phyloP scores from a whole-genome alignment of 2,113 vertebrate genomes.

The Smithornis capensis region DNA sequence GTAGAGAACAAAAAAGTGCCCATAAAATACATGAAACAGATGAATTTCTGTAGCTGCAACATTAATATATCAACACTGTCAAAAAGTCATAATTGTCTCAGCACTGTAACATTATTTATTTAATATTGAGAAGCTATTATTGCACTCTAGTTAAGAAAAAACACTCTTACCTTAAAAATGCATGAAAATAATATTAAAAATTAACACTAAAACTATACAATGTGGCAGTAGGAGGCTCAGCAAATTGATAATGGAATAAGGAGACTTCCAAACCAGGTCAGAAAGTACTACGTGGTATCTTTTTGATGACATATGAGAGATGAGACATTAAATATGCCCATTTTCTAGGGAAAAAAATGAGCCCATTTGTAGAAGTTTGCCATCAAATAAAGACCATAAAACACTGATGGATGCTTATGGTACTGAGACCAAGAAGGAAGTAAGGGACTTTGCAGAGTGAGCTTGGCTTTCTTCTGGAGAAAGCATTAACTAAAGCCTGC shows the following conservation, averaged over 20 bases:
- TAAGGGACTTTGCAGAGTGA: not conserved
- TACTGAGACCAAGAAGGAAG: not conserved
- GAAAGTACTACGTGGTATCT: not conserved
- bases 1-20: not conserved
- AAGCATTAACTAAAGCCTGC: not conserved
- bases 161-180: conserved; percentile 57
- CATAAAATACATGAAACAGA: conserved; percentile 21
- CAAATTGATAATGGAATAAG: conserved; percentile 51
- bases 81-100: conserved; percentile 58
- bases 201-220: conserved; percentile 60
- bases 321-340: not conserved
- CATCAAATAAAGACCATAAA: not conserved
- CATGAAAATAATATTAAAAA: conserved; percentile 70
- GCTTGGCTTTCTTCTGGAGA: not conserved
- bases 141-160: conserved; percentile 53
- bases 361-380: not conserved
- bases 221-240: not conserved
- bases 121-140: conserved; percentile 65
- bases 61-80: conserved; percentile 58
- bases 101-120: conserved; percentile 65
- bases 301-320: conserved; percentile 18
- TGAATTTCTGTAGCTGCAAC: conserved; percentile 22
- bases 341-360: not conserved
- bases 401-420: not conserved
- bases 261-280: conserved; percentile 38